Percentiles rank a stretch among this genome's conserved stretches.
Conservation (phyloP, 2,888 invertebrate genomes). For the Drosophila longiperda region DNA sequence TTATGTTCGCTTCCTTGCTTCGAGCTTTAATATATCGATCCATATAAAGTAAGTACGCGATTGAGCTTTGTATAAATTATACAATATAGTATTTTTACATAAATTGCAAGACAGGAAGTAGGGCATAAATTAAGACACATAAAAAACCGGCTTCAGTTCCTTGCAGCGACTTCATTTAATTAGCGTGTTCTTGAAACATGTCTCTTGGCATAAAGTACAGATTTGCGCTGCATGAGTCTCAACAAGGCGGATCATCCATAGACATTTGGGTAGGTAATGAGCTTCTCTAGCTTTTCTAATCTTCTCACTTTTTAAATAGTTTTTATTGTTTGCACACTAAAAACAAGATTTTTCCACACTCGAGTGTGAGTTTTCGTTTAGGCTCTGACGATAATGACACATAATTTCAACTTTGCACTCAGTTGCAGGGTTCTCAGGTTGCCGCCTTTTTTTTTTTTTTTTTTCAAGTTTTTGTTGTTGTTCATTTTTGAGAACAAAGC, state of each 20-base stretch:
- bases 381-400: slow-evolving; percentile 24
- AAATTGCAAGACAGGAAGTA: slow-evolving; percentile 62
- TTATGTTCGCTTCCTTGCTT: slow-evolving; percentile 49
- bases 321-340: slow-evolving; percentile 18
- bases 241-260: not conserved
- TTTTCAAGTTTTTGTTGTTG: slow-evolving; percentile 15
- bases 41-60: slow-evolving; percentile 22
- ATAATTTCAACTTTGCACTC: slow-evolving; percentile 62
- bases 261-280: not conserved
- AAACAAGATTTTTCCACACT: slow-evolving; percentile 41
- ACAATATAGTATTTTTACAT: slow-evolving; percentile 11
- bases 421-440: slow-evolving; percentile 7
- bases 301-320: slow-evolving; percentile 14
- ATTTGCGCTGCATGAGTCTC: not conserved
- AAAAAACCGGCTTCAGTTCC: slow-evolving; percentile 56
- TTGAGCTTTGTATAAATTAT: slow-evolving; percentile 38
- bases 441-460: not conserved
- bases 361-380: slow-evolving; percentile 49
- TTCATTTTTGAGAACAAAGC: slow-evolving; percentile 17
- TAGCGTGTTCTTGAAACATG: slow-evolving; percentile 42
- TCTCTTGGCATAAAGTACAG: slow-evolving; percentile 19
- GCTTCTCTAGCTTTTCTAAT: not conserved
- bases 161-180: slow-evolving; percentile 36
- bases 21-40: slow-evolving; percentile 8
- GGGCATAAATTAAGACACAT: slow-evolving; percentile 59